Percentiles rank a stretch among this genome's conserved stretches.
These are phyloP conservation scores for Meliscaeva auricollis DNA, from an alignment of 2,888 invertebrate species.

Conservation along the genomic window DNA sequence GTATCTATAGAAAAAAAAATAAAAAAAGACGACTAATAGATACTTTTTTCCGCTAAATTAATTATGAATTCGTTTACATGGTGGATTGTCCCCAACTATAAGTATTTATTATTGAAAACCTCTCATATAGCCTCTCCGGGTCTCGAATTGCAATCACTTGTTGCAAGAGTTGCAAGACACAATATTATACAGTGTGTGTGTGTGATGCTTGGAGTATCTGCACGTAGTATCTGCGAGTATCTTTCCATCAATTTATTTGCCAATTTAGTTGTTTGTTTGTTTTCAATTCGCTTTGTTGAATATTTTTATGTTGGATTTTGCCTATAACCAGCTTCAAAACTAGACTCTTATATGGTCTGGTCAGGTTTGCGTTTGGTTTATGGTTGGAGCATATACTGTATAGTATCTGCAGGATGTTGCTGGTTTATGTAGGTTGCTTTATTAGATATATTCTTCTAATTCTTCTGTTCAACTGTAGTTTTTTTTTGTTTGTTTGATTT, in stretches of 20 bases:
- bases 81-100: constrained; percentile 41
- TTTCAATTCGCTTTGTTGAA: constrained; percentile 62
- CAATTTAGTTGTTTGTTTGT: constrained; percentile 66
- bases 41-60: constrained; percentile 72
- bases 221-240: constrained; percentile 13
- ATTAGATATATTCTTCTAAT: background rate
- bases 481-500: background rate
- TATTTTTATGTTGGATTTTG: constrained; percentile 54
- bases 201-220: background rate
- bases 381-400: constrained; percentile 29
- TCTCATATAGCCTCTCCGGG: background rate
- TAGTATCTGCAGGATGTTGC: constrained; percentile 20
- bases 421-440: background rate
- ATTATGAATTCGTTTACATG: constrained; percentile 72
- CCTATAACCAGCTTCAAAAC: constrained; percentile 52
- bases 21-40: constrained; percentile 56
- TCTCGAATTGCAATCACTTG: background rate
- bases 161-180: constrained; percentile 7
- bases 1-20: background rate
- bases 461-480: constrained; percentile 6
- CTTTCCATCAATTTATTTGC: constrained; percentile 35
- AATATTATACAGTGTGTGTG: constrained; percentile 20
- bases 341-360: constrained; percentile 55
- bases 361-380: constrained; percentile 50
- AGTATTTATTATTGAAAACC: background rate